phyloP scores from a whole-genome alignment of 2,113 vertebrate genomes.

The Narcine bancroftii region DNA sequence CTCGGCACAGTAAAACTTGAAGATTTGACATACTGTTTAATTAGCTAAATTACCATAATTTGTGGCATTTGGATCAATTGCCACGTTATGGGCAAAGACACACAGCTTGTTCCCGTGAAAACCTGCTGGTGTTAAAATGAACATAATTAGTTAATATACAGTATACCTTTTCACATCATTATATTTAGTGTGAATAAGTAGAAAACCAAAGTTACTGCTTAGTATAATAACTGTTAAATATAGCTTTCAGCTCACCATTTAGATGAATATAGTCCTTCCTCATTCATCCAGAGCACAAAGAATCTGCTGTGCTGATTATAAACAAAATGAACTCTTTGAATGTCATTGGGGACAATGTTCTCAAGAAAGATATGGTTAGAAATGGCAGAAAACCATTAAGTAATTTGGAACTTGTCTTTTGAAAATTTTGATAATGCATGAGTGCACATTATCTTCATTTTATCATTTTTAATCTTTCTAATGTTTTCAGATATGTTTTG shows the following conservation, averaged over 20 bases:
- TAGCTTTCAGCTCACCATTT: constrained; percentile 18
- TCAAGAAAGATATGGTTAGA: neutral
- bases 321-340: neutral
- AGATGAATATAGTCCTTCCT: neutral
- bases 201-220: neutral
- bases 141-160: neutral
- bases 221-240: constrained; percentile 4
- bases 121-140: neutral
- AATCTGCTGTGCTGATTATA: neutral
- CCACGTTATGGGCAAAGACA: neutral
- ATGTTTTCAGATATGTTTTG: neutral
- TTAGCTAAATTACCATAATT: neutral
- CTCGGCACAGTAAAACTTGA: too few relatives aligned
- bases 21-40: neutral
- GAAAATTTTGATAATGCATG: neutral
- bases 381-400: neutral
- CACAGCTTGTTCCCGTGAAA: neutral
- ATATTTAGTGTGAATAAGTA: neutral
- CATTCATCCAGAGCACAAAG: neutral
- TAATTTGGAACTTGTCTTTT: neutral
- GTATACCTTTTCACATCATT: neutral
- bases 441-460: neutral
- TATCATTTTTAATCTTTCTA: neutral
- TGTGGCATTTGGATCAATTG: neutral
- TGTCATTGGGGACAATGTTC: neutral